Percentiles rank a stretch among this genome's conserved stretches.
Conservation (phyloP, 2,797 vertebrate genomes). For the Arrhamphus sclerolepis region DNA sequence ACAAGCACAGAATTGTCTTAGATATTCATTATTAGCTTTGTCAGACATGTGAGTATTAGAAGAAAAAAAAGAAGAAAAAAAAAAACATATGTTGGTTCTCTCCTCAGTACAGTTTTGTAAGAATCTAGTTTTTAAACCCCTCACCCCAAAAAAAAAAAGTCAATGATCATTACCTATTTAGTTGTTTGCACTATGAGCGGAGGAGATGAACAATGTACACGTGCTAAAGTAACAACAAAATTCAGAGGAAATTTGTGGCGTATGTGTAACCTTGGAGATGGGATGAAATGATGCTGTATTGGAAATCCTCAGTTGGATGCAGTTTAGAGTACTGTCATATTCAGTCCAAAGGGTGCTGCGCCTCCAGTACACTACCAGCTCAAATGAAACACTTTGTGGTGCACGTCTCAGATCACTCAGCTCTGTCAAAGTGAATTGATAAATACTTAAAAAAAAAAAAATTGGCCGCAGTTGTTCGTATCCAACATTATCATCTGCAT, state of each 20-base stretch:
- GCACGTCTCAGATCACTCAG: background rate
- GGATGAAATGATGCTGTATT: background rate
- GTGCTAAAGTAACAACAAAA: background rate
- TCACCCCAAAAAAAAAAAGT: conserved; percentile 1
- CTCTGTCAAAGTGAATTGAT: conserved; percentile 6
- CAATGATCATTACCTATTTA: conserved; percentile 7
- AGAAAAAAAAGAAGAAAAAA: no score
- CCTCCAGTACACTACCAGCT: conserved; percentile 48
- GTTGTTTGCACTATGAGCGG: conserved; percentile 50
- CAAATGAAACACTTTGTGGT: conserved; percentile 1
- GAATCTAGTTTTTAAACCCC: background rate
- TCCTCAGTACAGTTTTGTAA: conserved; percentile 15
- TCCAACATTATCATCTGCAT: conserved; percentile 42
- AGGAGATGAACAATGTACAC: conserved; percentile 43
- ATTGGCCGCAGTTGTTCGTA: conserved; percentile 5
- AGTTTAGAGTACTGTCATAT: conserved; percentile 12
- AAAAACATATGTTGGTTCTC: background rate
- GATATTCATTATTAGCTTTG: conserved; percentile 7
- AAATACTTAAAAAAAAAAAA: conserved; percentile 5
- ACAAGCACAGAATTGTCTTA: no score
- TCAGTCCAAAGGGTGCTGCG: conserved; percentile 16
- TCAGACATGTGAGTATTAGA: conserved; percentile 16
- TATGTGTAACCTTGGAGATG: conserved; percentile 2
- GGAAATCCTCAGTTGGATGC: conserved; percentile 1
- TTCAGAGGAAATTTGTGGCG: conserved; percentile 14